These are phyloP conservation scores for Campoletis raptor DNA, from an alignment of 2,888 invertebrate genomes.

Conservation along the genomic window DNA sequence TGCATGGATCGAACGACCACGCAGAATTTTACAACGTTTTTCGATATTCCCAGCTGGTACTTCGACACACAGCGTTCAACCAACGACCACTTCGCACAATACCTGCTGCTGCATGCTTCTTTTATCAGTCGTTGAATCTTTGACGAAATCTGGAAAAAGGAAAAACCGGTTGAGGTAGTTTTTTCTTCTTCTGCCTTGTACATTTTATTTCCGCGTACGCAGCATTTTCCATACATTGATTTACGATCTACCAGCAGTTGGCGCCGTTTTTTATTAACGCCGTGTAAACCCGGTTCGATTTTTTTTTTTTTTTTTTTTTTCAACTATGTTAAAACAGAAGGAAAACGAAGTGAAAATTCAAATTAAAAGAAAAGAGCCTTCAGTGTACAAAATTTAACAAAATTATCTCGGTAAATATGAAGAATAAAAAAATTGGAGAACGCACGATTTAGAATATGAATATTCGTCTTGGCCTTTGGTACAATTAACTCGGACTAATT, in stretches of 20 bases:
- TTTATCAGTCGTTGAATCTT: background rate
- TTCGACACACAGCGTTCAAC: background rate
- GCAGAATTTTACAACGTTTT: background rate
- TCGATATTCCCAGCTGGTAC: background rate
- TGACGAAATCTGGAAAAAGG: background rate
- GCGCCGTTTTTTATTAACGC: background rate
- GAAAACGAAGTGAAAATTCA: background rate
- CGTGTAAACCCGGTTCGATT: background rate
- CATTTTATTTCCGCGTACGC: background rate
- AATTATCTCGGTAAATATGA: background rate
- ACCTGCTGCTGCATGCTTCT: background rate
- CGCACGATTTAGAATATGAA: background rate
- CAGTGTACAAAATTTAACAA: background rate
- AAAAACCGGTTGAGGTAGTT: conserved; percentile 4
- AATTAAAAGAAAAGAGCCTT: background rate
- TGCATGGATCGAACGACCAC: background rate
- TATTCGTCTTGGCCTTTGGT: background rate
- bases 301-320: background rate
- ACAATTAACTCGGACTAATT: background rate
- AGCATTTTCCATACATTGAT: background rate
- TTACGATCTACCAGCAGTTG: background rate
- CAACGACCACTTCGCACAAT: background rate
- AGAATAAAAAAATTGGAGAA: background rate
- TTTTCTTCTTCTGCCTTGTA: background rate
- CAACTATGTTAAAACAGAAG: too few relatives aligned